Percentiles rank a stretch among this genome's conserved stretches.
Evolutionary conservation across 2,888 invertebrate genomes (phyloP).

Genomic region (Leptinotarsa haldemani): DNA sequence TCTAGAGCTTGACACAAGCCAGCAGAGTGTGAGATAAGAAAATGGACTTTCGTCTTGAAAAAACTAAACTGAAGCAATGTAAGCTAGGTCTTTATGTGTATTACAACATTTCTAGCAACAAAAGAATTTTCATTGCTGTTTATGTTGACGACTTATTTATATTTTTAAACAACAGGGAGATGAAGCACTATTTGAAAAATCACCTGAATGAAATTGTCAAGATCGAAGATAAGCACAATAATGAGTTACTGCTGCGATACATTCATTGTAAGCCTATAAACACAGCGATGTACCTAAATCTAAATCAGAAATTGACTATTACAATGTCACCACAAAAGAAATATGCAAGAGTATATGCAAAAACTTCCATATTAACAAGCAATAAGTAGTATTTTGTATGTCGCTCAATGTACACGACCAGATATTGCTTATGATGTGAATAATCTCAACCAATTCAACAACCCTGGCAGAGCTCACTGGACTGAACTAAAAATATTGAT

Average conservation of each 20-base stretch:
- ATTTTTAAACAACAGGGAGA: constrained; percentile 1
- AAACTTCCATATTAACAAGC: constrained; percentile 30
- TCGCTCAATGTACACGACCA: constrained; percentile 26
- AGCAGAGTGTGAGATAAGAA: neutral
- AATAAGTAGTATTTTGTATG: constrained; percentile 29
- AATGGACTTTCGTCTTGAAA: neutral
- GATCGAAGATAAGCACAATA: constrained; percentile 1
- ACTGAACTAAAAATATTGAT: constrained; percentile 28
- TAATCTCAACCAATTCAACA: constrained; percentile 25
- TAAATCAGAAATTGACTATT: constrained; percentile 20
- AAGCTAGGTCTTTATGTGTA: neutral
- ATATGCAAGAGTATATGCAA: neutral
- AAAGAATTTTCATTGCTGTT: neutral
- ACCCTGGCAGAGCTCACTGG: constrained; percentile 22
- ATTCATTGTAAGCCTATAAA: constrained; percentile 18
- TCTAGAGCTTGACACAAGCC: neutral
- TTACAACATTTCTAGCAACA: neutral
- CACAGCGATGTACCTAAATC: constrained; percentile 9
- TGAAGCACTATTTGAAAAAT: neutral
- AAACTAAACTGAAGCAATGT: neutral
- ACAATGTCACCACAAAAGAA: constrained; percentile 4
- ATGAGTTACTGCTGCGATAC: neutral
- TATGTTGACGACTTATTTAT: neutral
- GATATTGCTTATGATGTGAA: constrained; percentile 27
- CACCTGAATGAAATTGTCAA: neutral